Base-by-base conservation (phyloP, 2,888 invertebrate species). In the Sinelater perroti region DNA sequence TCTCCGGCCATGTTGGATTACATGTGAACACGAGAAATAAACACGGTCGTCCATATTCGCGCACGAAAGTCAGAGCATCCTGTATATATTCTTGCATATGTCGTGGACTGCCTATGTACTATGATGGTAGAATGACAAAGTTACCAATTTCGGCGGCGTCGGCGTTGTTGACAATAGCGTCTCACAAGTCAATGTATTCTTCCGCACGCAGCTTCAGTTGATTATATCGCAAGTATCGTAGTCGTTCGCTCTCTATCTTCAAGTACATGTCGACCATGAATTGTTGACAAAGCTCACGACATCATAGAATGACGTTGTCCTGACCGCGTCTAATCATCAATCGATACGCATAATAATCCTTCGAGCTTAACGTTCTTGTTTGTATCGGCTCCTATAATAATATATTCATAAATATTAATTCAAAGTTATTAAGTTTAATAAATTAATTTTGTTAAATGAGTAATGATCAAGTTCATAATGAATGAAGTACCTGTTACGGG, bases 271-370 rank as follows among this genome's bases (percentile, higher is more conserved):
- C 52, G 2, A 53, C 60, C 2, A 56, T 24, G 10, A 14, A 59
- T 40, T 60, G 55, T 28, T 62, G 62, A 7, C 30, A 47, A 8
- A 62, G 26, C 8, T 16, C n/a, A n/a, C n/a, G 66, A 61, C 35
- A 74, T 33, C 55, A 28, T 31, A 72, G 44, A 13, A 77, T 62
- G 52, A 67, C 45, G n/a, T n/a, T n/a, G n/a, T n/a, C n/a, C n/a
- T n/a, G n/a, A n/a, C n/a, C n/a, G n/a, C n/a, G n/a, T n/a, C 72
- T 53, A 54, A 70, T 62, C 73, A 74, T 75, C 14, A 73, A 33
- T 16, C 67, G 61, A 50, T 67, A 69, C 38, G 68, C 51, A 54
- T 69, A 67, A 56, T 42, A 70, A 60, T 69, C 64, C 61, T 63
- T 67, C 3, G 67, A 60, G 33, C 64, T n/a, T 66, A 17, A 70